phyloP scores from a whole-genome alignment of 2,888 invertebrate genomes.

The Pegoplata infirma region DNA sequence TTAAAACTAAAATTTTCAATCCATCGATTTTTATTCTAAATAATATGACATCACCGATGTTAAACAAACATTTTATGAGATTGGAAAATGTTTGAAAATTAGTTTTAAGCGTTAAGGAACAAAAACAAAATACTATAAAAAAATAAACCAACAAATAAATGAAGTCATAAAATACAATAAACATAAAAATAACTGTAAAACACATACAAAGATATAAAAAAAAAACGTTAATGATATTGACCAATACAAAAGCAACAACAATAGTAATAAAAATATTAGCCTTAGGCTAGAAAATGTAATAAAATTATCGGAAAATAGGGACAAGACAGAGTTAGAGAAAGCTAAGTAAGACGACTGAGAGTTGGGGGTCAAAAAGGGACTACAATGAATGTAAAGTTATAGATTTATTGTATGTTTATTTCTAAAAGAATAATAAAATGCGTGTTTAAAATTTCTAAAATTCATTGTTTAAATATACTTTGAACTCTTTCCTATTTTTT shows the following conservation, averaged over 20 bases:
- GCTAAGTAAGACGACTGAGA: no score
- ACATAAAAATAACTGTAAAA: conserved; percentile 40
- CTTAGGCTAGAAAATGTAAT: conserved; percentile 10
- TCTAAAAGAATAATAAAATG: conserved; percentile 6
- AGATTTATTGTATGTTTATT: conserved; percentile 32
- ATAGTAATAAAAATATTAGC: conserved; percentile 2
- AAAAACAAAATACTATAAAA: conserved; percentile 32
- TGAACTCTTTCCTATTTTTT: neutral
- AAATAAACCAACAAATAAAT: conserved; percentile 26
- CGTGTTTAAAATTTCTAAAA: conserved; percentile 24
- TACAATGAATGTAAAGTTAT: neutral
- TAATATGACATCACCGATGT: neutral
- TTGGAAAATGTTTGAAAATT: conserved; percentile 14
- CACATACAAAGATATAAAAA: neutral
- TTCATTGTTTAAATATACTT: neutral
- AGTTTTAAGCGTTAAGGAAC: no score
- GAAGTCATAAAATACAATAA: conserved; percentile 50
- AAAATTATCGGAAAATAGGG: neutral
- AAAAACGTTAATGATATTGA: conserved; percentile 31
- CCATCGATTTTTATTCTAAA: neutral
- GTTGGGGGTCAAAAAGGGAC: neutral
- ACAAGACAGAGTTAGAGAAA: no score
- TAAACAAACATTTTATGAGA: neutral
- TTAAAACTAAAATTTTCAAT: no score
- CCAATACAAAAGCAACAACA: conserved; percentile 11